Conservation (phyloP, 2,888 invertebrate species). For the Keiferia lycopersicella region DNA sequence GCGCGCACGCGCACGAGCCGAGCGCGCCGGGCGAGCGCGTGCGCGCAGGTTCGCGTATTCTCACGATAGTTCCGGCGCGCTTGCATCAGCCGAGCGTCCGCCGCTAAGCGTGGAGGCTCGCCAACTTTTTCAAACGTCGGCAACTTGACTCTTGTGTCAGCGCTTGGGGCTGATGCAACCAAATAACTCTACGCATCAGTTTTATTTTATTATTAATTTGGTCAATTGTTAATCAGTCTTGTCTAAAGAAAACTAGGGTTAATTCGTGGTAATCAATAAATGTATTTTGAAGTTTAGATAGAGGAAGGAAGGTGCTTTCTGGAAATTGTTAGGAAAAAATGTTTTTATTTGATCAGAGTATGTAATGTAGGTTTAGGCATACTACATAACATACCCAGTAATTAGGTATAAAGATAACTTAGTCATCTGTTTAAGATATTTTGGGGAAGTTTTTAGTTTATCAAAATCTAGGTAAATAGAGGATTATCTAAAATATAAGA, state of each 20-base stretch:
- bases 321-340: too few relatives aligned
- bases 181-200: constrained; percentile 10
- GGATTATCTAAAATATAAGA: too few relatives aligned
- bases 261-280: not conserved
- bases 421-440: too few relatives aligned
- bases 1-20: not conserved
- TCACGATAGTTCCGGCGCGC: constrained; percentile 36
- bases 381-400: too few relatives aligned
- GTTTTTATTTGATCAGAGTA: too few relatives aligned
- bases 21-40: not conserved
- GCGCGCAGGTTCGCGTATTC: constrained; percentile 25
- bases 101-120: constrained; percentile 12
- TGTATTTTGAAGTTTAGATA: too few relatives aligned
- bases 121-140: constrained; percentile 2
- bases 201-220: too few relatives aligned
- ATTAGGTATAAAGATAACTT: too few relatives aligned
- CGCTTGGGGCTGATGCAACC: constrained; percentile 20
- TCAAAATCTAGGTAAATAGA: too few relatives aligned
- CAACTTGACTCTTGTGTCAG: constrained; percentile 10
- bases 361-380: too few relatives aligned
- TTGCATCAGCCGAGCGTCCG: constrained; percentile 43
- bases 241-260: not conserved
- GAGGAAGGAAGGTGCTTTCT: too few relatives aligned
- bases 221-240: not conserved
- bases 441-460: too few relatives aligned